Base-by-base conservation (phyloP, 2,797 vertebrate species). In the Clangula hyemalis region DNA sequence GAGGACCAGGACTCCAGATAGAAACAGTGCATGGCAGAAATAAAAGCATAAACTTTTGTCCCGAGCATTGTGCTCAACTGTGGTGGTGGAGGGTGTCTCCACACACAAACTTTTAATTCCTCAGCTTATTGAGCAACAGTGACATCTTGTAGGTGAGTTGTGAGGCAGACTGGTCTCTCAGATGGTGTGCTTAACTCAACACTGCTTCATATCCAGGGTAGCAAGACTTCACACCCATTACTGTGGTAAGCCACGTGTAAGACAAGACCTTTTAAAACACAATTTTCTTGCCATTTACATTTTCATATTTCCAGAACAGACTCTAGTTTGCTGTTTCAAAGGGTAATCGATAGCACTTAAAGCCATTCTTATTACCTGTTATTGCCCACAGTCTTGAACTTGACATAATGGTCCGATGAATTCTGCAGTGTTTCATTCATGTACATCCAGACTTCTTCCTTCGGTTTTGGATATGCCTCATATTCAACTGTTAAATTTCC, bases 391-490 rank as follows among this genome's bases (percentile, higher is more conserved):
- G 97, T 98, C 91, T 98, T 98, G 28, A 98, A 98, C 96, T 97
- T 98, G 96, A 99, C 98, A 74, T 98, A 98, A 58, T 99, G 98
- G 66, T 99, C 99, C 1, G 98, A 99, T 8, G 98, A 99, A 96
- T 99, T 99, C 56, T 97, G 97, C 49, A 99, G 96, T 30, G 98
- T 98, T 36, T 97, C 97, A 1, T 98, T 98, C 98, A 98, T 98
- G 90, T 99, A 99, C 83, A 98, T 98, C 99, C 99, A 99, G 89
- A 98, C 97, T 77, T 98, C 97, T 17, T 92, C 95, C 72, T 97
- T 97, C 0, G 98, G 99, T 89, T 96, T 98, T 6, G 99, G 99
- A 91, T 99, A 99, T 0, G 99, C 98, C 68, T 99, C 98, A 64
- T 99, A 98, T 28, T 98, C 97, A 25, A 99, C 98, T n/a, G 94